A percentile compares a stretch with the other conserved stretches of the same genome.
These are phyloP conservation scores for Eonycteris spelaea DNA, from an alignment of 2,113 vertebrate genomes.

Conservation along the genomic window DNA sequence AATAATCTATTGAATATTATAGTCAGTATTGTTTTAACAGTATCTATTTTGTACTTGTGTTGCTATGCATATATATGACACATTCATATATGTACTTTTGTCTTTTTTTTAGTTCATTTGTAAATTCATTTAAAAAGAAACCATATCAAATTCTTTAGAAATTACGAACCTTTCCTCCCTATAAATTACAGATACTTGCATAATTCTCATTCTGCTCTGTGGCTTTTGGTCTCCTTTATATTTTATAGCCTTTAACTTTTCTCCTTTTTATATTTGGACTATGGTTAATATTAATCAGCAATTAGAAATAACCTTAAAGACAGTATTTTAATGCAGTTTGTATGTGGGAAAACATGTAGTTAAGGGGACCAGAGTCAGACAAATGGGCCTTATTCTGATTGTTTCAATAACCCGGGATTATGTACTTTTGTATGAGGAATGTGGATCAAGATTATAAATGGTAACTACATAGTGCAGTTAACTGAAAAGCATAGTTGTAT, in stretches of 20 bases:
- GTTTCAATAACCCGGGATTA: background rate
- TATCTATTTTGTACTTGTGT: background rate
- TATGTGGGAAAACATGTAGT: background rate
- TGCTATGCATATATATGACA: background rate
- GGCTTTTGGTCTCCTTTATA: constrained; percentile 1
- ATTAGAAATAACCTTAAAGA: constrained; percentile 33
- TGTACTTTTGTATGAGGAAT: background rate
- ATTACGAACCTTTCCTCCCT: background rate
- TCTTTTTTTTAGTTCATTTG: background rate
- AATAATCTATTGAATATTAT: constrained; percentile 4
- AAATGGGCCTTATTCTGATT: constrained; percentile 24
- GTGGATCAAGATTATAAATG: background rate
- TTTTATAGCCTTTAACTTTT: constrained; percentile 33
- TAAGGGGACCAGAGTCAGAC: background rate
- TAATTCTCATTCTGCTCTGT: background rate
- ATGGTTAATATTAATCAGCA: background rate
- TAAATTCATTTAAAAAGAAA: constrained; percentile 31
- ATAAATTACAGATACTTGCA: background rate
- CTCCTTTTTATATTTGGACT: background rate
- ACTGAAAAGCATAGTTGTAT: constrained; percentile 8
- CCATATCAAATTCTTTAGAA: background rate
- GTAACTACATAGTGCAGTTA: background rate
- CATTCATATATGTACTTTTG: background rate
- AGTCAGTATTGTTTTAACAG: background rate
- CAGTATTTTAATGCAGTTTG: constrained; percentile 22